These are phyloP conservation scores for Chrysogorgia sp. DNA, from an alignment of 92 coral and sea anemone genomes.

Conservation along the genomic window DNA sequence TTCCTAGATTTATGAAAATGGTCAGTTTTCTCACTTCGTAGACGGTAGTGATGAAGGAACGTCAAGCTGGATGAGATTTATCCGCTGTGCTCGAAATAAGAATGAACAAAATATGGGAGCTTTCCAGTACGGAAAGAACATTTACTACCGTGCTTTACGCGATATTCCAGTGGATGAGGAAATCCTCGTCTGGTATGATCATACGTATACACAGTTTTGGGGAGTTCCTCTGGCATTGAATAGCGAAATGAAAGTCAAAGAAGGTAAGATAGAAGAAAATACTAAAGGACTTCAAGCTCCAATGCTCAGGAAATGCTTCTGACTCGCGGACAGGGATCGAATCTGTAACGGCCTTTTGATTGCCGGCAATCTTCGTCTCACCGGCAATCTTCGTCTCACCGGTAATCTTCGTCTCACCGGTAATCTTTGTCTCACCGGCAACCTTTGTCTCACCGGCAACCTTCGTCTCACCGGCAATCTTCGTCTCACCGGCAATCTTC, in stretches of 20 bases:
- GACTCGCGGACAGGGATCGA: not conserved
- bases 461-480: too few relatives aligned
- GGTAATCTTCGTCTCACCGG: too few relatives aligned
- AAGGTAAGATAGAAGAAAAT: not conserved
- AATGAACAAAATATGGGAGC: constrained; percentile 85
- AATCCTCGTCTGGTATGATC: constrained; percentile 91
- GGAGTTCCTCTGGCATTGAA: constrained; percentile 78
- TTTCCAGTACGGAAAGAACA: constrained; percentile 74
- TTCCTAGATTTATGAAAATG: constrained; percentile 74
- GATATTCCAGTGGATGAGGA: constrained; percentile 81
- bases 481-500: too few relatives aligned
- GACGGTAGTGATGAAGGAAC: constrained; percentile 84
- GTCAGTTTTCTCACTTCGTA: constrained; percentile 65
- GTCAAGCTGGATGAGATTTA: constrained; percentile 98
- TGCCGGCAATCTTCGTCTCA: too few relatives aligned
- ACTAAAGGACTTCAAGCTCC: not conserved
- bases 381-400: too few relatives aligned
- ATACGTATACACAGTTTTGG: constrained; percentile 75
- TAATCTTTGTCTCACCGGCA: too few relatives aligned
- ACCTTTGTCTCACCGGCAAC: too few relatives aligned
- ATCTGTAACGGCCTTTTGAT: not conserved
- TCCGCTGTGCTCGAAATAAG: constrained; percentile 89
- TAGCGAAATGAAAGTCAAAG: not conserved
- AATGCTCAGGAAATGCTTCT: not conserved
- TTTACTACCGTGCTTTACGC: constrained; percentile 83